A percentile compares a stretch with the other conserved stretches of the same genome.
phyloP scores from a whole-genome alignment of 92 coral and sea anemone genomes.

The Parazoanthus darwini region DNA sequence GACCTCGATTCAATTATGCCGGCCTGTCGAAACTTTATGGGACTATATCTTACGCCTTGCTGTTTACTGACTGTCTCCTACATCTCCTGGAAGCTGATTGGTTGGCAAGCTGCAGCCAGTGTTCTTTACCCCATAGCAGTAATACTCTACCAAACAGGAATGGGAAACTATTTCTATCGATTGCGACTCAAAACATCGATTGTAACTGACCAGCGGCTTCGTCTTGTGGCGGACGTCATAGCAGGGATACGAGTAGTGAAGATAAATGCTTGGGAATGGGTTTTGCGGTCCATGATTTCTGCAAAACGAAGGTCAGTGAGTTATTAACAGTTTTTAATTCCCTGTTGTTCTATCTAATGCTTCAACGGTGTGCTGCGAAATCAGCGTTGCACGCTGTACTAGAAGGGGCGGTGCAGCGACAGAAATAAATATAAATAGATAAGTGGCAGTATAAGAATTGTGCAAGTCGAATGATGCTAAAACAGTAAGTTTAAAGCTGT shows the following conservation, averaged over 20 bases:
- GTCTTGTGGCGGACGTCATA: conserved; percentile 25
- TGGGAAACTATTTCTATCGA: conserved; percentile 21
- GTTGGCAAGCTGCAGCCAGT: conserved; percentile 24
- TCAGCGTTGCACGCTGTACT: too few relatives aligned
- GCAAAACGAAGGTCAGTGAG: conserved; percentile 12
- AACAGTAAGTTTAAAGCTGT: too few relatives aligned
- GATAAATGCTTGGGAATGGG: conserved; percentile 8
- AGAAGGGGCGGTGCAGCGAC: too few relatives aligned
- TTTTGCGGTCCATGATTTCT: background rate
- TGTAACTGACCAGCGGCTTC: conserved; percentile 21
- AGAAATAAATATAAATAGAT: too few relatives aligned
- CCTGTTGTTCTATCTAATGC: too few relatives aligned
- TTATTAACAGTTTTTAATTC: too few relatives aligned
- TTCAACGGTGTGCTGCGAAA: too few relatives aligned
- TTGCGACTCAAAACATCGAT: background rate
- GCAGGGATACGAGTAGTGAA: conserved; percentile 23
- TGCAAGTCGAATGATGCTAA: too few relatives aligned
- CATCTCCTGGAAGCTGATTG: conserved; percentile 16
- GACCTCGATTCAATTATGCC: background rate
- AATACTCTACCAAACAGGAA: background rate
- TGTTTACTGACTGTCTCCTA: background rate
- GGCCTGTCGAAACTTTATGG: conserved; percentile 1
- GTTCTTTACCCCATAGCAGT: background rate
- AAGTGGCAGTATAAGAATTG: too few relatives aligned
- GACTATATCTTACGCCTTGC: background rate